Conservation (phyloP, 2,113 vertebrate genomes). For the Ammodytes dubius region DNA sequence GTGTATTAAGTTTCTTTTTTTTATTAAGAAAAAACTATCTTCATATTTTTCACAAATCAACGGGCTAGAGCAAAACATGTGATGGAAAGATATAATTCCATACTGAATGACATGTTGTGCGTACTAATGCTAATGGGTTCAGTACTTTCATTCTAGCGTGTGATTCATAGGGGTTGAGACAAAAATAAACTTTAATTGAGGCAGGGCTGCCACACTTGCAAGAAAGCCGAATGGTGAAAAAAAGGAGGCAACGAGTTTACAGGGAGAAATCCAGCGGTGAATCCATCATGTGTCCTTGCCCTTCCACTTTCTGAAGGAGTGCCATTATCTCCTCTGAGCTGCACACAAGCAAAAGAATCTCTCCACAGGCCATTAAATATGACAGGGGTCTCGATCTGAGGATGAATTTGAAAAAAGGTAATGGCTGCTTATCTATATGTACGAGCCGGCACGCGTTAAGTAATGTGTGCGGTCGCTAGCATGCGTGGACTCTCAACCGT, state of each 20-base stretch:
- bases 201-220: background rate
- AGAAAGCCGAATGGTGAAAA: background rate
- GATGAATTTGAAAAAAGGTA: conserved; percentile 58
- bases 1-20: background rate
- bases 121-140: conserved; percentile 1
- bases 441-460: background rate
- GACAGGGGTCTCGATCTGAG: conserved; percentile 36
- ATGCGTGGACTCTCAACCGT: background rate
- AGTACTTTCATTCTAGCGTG: background rate
- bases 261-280: conserved; percentile 5
- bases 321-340: conserved; percentile 57
- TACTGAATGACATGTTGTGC: background rate
- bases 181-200: conserved; percentile 5
- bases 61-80: background rate
- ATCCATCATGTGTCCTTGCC: conserved; percentile 48
- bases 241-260: background rate
- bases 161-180: background rate
- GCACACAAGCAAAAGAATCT: conserved; percentile 36
- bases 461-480: background rate
- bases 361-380: conserved; percentile 52
- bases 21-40: background rate
- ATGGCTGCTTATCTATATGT: conserved; percentile 47
- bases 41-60: background rate
- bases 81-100: background rate
- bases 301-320: conserved; percentile 41